Evolutionary conservation across 1,140 invertebrate genomes (phyloP), one percentile per base, ranked within the genome.

Genomic region (Brachionus calyciflorus): DNA sequence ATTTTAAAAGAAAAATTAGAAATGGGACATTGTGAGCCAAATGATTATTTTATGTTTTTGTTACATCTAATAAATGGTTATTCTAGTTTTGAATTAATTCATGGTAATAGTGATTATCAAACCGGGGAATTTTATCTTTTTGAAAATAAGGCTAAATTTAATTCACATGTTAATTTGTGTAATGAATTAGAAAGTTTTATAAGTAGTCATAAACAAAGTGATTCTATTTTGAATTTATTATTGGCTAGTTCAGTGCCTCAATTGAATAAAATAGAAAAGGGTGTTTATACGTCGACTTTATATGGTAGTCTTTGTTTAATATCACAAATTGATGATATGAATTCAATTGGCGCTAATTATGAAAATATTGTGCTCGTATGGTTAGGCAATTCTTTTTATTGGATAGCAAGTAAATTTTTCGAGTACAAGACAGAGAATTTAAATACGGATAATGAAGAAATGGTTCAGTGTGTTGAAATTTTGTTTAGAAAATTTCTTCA

Each of bases 21-120:
- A 48, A 46, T 17, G 19, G 65, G 19, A 6, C 46, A n/a, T n/a
- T 70, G 41, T 26, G 65, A 70, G 10, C 26, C 28, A 48, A 70
- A 10, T 33, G 65, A 70, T 51, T 70, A 70, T 33, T 28, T 70
- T 9, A 48, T 70, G 41, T 51, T 70, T 51, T 33, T 70, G 65
- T 19, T 70, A 1, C 65, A 70, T 44, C 21, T 70, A 33, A 28
- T 70, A 12, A 48, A 70, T 51, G 65, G 65, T 44, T 26, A 70
- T 49, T 51, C 44, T 33, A 51, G 44, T 17, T 51, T 70, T 48
- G 44, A 48, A 21, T 6, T 70, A 30, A 49, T 44, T 6, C 21
- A 70, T 49, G 48, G 33, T 17, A 51, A 21, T 7, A 51, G 65
- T 6, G 30, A 26, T 37, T 33, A 41, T 19, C 9, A 2, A 17